Conservation (phyloP, 2,113 vertebrate genomes). For the Triplophysa tibetana region DNA sequence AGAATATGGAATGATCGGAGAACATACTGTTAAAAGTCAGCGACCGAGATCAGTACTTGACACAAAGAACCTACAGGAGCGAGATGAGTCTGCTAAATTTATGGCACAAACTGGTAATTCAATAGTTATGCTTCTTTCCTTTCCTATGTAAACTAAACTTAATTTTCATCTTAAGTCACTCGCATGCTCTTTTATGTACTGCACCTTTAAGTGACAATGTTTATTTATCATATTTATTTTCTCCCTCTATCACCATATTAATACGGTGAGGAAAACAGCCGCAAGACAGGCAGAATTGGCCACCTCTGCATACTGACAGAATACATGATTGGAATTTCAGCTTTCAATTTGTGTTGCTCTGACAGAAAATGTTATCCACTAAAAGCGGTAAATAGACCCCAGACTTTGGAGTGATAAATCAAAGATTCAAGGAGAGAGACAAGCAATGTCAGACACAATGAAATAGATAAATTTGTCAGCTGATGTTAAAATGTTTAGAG, state of each 20-base stretch:
- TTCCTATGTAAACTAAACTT: constrained; percentile 95
- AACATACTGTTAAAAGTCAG: constrained; percentile 99
- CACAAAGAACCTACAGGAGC: constrained; percentile 99
- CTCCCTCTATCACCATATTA: constrained; percentile 72
- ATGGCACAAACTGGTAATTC: constrained; percentile 99
- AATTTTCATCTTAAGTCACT: constrained; percentile 92
- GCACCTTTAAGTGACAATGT: constrained; percentile 90
- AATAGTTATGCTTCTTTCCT: constrained; percentile 92
- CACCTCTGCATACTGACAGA: constrained; percentile 5
- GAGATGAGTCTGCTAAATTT: constrained; percentile 99
- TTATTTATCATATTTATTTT: constrained; percentile 66
- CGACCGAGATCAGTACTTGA: constrained; percentile 99
- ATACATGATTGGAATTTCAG: constrained; percentile 8
- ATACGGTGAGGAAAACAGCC: constrained; percentile 66
- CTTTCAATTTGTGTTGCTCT: constrained; percentile 13
- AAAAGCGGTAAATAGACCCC: constrained; percentile 19
- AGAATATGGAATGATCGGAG: constrained; percentile 99
- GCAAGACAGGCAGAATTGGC: constrained; percentile 13
- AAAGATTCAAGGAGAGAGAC: background rate
- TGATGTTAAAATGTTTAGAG: background rate
- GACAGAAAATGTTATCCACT: constrained; percentile 36
- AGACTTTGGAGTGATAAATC: background rate
- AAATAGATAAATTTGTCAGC: background rate
- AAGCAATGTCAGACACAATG: background rate
- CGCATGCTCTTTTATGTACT: constrained; percentile 99